phyloP scores from a whole-genome alignment of 2,797 vertebrate species.

The Danionella dracula region DNA sequence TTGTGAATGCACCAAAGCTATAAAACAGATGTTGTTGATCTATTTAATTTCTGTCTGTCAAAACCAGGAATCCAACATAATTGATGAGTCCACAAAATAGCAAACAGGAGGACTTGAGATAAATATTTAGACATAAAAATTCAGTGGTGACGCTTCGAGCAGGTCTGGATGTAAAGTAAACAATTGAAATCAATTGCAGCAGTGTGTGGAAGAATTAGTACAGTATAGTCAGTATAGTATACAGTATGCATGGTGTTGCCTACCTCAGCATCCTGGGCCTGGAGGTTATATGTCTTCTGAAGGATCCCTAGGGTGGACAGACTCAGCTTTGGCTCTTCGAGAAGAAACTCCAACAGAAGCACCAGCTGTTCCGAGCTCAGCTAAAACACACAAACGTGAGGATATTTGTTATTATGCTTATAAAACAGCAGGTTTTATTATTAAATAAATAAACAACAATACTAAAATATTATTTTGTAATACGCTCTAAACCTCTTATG shows the following conservation, averaged over 20 bases:
- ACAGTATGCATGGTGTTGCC: conserved; percentile 26
- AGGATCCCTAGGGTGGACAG: conserved; percentile 64
- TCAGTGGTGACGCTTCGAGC: background rate
- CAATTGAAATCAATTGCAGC: background rate
- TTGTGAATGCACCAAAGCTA: background rate
- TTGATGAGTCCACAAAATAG: background rate
- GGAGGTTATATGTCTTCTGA: conserved; percentile 73
- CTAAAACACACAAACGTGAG: conserved; percentile 65
- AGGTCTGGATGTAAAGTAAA: background rate
- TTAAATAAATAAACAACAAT: no score
- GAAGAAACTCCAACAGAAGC: conserved; percentile 85
- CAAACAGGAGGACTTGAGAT: background rate
- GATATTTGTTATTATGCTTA: no score
- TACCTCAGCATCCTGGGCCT: conserved; percentile 87
- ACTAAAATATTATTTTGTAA: no score
- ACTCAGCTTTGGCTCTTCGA: conserved; percentile 78
- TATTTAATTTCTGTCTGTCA: background rate
- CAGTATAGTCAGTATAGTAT: no score
- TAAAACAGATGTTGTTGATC: background rate
- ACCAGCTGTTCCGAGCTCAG: conserved; percentile 86
- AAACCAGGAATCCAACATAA: background rate
- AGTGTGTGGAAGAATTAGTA: background rate
- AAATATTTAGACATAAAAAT: background rate
- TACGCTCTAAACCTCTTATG: no score
- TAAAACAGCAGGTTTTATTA: no score